Percentiles rank a stretch among this genome's conserved stretches.
Conservation (phyloP, 2,888 invertebrate species). For the Silvanus unidentatus region DNA sequence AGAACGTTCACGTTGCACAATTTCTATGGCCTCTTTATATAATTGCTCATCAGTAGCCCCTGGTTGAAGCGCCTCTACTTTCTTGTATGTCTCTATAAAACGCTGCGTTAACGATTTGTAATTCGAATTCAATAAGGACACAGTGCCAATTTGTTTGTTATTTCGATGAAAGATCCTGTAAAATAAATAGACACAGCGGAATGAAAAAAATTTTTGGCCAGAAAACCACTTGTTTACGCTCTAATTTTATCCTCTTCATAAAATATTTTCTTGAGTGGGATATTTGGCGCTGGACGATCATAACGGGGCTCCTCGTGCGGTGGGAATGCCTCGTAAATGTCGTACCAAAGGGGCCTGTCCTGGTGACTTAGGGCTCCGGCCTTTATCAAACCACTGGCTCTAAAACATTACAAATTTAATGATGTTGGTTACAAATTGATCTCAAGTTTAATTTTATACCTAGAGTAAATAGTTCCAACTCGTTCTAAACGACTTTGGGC, state of each 20-base stretch:
- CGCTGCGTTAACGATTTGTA: conserved; percentile 54
- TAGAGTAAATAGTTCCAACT: conserved; percentile 65
- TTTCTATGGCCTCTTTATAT: conserved; percentile 47
- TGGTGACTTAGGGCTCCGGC: conserved; percentile 73
- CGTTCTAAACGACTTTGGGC: conserved; percentile 56
- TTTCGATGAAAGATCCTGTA: conserved; percentile 62
- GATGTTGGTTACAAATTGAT: too few relatives aligned
- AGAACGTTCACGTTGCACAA: conserved; percentile 40
- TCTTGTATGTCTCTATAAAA: conserved; percentile 57
- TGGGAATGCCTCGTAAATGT: conserved; percentile 85
- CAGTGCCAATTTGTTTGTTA: conserved; percentile 51
- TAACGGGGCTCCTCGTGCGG: conserved; percentile 77
- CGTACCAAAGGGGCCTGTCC: conserved; percentile 90
- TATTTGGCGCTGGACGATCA: conserved; percentile 59
- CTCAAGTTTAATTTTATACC: conserved; percentile 51
- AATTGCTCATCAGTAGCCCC: conserved; percentile 48
- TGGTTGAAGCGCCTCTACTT: conserved; percentile 45
- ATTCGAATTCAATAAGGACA: conserved; percentile 52
- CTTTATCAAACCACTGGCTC: conserved; percentile 71
- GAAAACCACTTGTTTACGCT: conserved; percentile 74
- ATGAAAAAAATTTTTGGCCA: not conserved
- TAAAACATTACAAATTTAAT: conserved; percentile 38
- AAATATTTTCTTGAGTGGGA: conserved; percentile 63
- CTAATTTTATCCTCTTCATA: conserved; percentile 78
- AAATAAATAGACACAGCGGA: conserved; percentile 17